Percentiles rank a stretch among this genome's conserved stretches.
phyloP scores from a whole-genome alignment of 2,113 vertebrate genomes.

The Condylura cristata region DNA sequence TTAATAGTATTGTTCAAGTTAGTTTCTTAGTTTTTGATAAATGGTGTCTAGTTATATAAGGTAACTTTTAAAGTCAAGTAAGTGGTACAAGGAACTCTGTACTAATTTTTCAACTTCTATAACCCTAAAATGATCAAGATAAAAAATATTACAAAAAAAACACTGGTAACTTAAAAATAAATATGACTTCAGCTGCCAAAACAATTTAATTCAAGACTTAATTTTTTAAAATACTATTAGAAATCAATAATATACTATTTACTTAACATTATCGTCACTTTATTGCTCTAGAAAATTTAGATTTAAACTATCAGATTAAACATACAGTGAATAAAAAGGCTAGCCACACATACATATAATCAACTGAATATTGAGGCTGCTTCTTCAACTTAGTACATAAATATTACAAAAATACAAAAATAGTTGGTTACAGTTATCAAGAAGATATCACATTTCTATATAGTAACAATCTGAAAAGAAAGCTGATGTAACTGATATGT shows the following conservation, averaged over 20 bases:
- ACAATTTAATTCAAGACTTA: slow-evolving; percentile 55
- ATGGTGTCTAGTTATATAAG: background rate
- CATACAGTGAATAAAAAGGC: slow-evolving; percentile 73
- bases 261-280: slow-evolving; percentile 79
- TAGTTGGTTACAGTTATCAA: slow-evolving; percentile 70
- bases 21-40: slow-evolving; percentile 30
- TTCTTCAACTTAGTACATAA: slow-evolving; percentile 77
- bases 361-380: slow-evolving; percentile 77
- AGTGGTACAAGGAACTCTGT: slow-evolving; percentile 8
- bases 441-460: slow-evolving; percentile 61
- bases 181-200: slow-evolving; percentile 64
- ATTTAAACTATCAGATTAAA: slow-evolving; percentile 82
- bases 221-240: slow-evolving; percentile 58
- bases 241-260: slow-evolving; percentile 57
- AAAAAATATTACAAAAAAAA: background rate
- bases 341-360: slow-evolving; percentile 60
- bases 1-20: slow-evolving; percentile 2
- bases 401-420: slow-evolving; percentile 82
- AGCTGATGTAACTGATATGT: slow-evolving; percentile 71
- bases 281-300: slow-evolving; percentile 85
- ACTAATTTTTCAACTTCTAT: slow-evolving; percentile 37
- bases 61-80: background rate
- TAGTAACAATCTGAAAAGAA: slow-evolving; percentile 76
- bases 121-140: slow-evolving; percentile 49
- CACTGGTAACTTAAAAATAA: slow-evolving; percentile 54